Base-by-base conservation (phyloP, 2,113 vertebrate species). In the Heliornis fulica region DNA sequence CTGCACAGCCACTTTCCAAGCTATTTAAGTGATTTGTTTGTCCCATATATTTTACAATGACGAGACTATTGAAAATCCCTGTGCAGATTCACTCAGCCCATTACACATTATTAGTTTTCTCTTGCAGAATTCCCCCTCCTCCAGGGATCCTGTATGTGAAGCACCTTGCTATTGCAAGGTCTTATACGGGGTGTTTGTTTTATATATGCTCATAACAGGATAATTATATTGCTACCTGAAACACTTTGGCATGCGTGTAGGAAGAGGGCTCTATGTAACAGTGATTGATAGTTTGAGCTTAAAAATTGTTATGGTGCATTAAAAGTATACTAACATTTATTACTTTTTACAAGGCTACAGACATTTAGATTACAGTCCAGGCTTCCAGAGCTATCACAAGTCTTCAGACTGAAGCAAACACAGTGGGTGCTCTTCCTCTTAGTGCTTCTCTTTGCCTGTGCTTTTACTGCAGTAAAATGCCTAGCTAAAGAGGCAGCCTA, bases 31-130 rank as follows among this genome's bases (percentile, higher is more conserved):
- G 91, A 97, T 96, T 94, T 94, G 76, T 85, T 53, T 78, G 90
- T 97, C 97, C 95, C 91, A 94, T 93, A 89, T 94, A 96, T 97
- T 93, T 92, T 95, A 80, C 94, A 96, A 41, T 96, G 95, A 98
- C 94, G 57, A 96, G 96, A 94, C 94, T 96, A 96, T 97, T 95
- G 97, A 96, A 94, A 97, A 93, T 91, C 90, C 90, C 95, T 81
- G 76, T 86, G 88, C 94, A 96, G 92, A 89, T 95, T 96, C 92
- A 8, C 90, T 91, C 96, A 95, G 87, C 75, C 92, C 90, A 94
- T 96, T 97, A 90, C 92, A 90, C 93, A 78, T 96, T 96, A 96
- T 95, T 95, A 95, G 91, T 84, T 97, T 94, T 95, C 83, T 70
- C 74, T 25, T 38, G 90, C 92, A 72, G 90, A 89, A 87, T 91